Base-by-base conservation (phyloP, 2,888 invertebrate species). In the Stenodema calcarata region DNA sequence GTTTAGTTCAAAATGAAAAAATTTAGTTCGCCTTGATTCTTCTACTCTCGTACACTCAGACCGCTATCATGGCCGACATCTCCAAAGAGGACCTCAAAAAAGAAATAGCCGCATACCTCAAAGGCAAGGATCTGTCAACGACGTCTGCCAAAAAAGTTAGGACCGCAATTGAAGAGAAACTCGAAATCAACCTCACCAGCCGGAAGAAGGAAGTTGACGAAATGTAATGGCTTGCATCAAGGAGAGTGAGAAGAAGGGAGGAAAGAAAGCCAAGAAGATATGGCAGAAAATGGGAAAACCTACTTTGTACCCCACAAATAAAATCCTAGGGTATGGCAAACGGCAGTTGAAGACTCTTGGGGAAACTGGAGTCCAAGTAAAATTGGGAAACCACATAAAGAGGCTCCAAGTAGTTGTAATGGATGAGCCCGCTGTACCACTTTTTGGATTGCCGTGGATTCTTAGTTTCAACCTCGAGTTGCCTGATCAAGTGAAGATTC, bases 111-210 rank as follows among this genome's bases (percentile, higher is more conserved):
- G 97, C 94, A 86, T 96, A 98, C 90, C 93, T 98, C 35, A 95
- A 97, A 92, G 95, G 95, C 91, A 97, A 97, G 11, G 96, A 98
- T 91, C 93, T 98, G 28, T 94, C 95, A 11, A 94, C 94, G 84
- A 95, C 96, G 89, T 96, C 98, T 3, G 95, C 97, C 9, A 98
- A 98, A 91, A 96, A 96, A 91, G 97, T 98, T 18, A 94, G 98
- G 75, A 95, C 95, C 91, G 95, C 96, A 90, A 92, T 98, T 89
- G 97, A 98, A 91, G 94, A 95, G 89, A 95, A 95, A 90, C 93
- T 97, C 11, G 95, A 94, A 50, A 92, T 94, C 80, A 96, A 97
- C 89, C 92, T 98, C 75, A 92, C 94, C 9, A 93, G 92, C 89
- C 93, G 93, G 90, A 97, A 96, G 91, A 95, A 96, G 90, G 94